Conservation (phyloP, 2,888 invertebrate species). For the Brachypalpus laphriformis region DNA sequence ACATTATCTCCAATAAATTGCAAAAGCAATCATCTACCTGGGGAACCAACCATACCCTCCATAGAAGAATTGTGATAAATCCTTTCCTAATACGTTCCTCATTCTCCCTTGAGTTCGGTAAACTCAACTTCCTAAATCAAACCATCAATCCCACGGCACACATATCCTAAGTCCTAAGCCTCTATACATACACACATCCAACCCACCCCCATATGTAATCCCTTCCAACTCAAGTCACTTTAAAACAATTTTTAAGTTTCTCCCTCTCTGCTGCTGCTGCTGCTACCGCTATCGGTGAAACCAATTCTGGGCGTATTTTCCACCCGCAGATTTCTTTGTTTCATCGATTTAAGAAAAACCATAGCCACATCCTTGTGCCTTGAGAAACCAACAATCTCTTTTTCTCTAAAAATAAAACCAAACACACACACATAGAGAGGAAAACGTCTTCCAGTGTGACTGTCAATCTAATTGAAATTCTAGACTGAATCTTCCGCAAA, state of each 20-base stretch:
- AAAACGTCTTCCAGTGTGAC: constrained; percentile 75
- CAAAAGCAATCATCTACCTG: constrained; percentile 58
- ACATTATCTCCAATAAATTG: constrained; percentile 46
- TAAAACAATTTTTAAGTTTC: constrained; percentile 72
- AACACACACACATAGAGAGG: neutral
- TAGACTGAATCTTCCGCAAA: constrained; percentile 83
- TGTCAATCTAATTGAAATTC: constrained; percentile 82
- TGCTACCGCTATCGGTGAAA: neutral
- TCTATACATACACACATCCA: neutral
- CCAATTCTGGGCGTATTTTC: constrained; percentile 40
- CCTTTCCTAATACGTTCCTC: constrained; percentile 53
- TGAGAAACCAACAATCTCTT: constrained; percentile 22
- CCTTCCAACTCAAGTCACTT: constrained; percentile 73
- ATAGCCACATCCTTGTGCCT: constrained; percentile 9
- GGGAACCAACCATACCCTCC: neutral
- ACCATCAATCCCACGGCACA: constrained; percentile 62
- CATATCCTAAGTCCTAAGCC: constrained; percentile 31
- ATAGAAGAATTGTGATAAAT: constrained; percentile 55
- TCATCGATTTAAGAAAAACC: constrained; percentile 25
- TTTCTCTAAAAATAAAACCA: neutral
- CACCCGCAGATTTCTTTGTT: constrained; percentile 57
- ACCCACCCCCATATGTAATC: constrained; percentile 61
- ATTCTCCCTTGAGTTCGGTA: constrained; percentile 45
- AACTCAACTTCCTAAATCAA: constrained; percentile 68
- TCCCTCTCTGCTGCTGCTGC: neutral